Evolutionary conservation across 1,140 invertebrate genomes (phyloP).

Genomic region (Drosophila orosa): DNA sequence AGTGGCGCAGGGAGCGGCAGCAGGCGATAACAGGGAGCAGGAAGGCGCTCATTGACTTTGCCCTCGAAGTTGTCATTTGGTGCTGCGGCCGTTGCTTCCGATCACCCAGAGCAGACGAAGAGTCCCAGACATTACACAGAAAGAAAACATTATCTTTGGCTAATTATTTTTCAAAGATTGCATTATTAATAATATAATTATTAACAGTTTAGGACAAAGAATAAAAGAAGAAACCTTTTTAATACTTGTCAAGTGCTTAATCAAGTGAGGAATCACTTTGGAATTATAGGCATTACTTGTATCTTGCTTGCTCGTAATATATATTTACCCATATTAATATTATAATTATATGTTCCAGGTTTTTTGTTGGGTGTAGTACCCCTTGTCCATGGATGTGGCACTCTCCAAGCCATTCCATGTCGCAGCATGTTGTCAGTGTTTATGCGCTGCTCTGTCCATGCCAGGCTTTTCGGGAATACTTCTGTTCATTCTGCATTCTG

Average conservation of each 20-base stretch:
- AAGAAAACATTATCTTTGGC: neutral
- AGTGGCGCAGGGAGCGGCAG: slow-evolving; percentile 32
- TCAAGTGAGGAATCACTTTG: too few species aligned
- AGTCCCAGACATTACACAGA: slow-evolving; percentile 6
- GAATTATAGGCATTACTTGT: neutral
- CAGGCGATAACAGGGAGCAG: slow-evolving; percentile 71
- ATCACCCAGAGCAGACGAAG: slow-evolving; percentile 26
- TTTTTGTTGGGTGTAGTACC: slow-evolving; percentile 13
- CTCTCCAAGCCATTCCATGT: slow-evolving; percentile 40
- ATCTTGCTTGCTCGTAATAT: too few species aligned
- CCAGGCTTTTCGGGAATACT: slow-evolving; percentile 54
- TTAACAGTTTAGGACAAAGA: too few species aligned
- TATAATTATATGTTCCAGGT: neutral
- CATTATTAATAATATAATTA: neutral
- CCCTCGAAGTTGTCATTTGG: slow-evolving; percentile 76
- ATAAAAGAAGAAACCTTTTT: too few species aligned
- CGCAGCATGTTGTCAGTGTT: slow-evolving; percentile 77
- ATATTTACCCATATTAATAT: neutral
- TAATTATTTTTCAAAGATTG: neutral
- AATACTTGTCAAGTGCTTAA: too few species aligned
- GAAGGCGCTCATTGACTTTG: slow-evolving; percentile 79
- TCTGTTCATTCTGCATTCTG: slow-evolving; percentile 59
- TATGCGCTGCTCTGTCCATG: slow-evolving; percentile 53
- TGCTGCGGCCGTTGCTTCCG: slow-evolving; percentile 60
- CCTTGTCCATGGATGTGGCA: slow-evolving; percentile 9